Percentiles rank a stretch among this genome's conserved stretches.
These are phyloP conservation scores for Propithecus deckenii DNA, from an alignment of 2,797 vertebrate genomes.

Conservation along the genomic window DNA sequence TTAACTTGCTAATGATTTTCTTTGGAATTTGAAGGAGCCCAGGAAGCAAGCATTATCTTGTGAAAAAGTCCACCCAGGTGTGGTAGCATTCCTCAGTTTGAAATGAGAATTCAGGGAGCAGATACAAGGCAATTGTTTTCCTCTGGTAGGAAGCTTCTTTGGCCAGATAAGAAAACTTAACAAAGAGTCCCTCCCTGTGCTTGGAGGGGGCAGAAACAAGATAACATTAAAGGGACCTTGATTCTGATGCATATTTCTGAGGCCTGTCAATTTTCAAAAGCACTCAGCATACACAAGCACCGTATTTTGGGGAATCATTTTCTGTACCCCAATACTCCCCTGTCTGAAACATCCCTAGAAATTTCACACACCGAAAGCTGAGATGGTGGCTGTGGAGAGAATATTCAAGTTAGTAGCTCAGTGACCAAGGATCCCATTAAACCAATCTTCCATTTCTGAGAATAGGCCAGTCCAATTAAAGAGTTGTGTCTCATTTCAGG, in stretches of 20 bases:
- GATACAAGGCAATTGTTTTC: too few relatives aligned
- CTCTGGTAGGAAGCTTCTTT: neutral
- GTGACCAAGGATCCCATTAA: neutral
- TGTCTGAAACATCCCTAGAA: neutral
- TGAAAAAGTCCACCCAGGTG: neutral
- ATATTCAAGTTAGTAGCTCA: neutral
- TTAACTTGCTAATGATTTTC: neutral
- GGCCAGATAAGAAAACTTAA: neutral
- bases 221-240: neutral
- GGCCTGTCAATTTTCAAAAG: neutral
- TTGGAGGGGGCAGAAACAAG: neutral
- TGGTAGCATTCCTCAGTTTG: neutral
- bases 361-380: neutral
- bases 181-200: neutral
- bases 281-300: neutral
- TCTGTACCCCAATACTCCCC: neutral
- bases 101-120: neutral
- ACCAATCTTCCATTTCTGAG: neutral
- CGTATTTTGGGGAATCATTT: neutral
- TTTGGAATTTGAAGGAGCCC: neutral
- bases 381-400: neutral
- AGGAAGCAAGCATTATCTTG: neutral
- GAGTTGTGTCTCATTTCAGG: neutral
- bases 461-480: neutral
- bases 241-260: neutral